Conservation (phyloP, 2,888 invertebrate genomes). For the Cyaniris semiargus region DNA sequence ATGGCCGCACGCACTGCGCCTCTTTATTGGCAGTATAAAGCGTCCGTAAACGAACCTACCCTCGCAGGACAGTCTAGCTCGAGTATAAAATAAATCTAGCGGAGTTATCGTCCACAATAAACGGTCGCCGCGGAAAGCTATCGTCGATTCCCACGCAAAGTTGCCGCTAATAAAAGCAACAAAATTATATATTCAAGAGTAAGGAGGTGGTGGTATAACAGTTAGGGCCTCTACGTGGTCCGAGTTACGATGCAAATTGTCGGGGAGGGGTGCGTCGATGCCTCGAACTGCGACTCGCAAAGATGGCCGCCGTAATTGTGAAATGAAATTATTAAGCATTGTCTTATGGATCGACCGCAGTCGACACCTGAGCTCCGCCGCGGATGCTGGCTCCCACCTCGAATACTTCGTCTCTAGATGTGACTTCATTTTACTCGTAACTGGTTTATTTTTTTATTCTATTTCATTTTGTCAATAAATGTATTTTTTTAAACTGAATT, state of each 20-base stretch:
- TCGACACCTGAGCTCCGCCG: conserved; percentile 76
- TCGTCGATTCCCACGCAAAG: conserved; percentile 79
- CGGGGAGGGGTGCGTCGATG: conserved; percentile 77
- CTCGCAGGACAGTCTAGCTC: conserved; percentile 64
- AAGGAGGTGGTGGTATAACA: conserved; percentile 77
- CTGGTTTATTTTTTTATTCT: background rate
- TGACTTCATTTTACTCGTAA: background rate
- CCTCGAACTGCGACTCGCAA: conserved; percentile 78
- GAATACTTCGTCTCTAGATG: background rate
- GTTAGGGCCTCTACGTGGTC: conserved; percentile 78
- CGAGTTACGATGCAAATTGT: conserved; percentile 81
- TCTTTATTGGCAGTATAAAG: conserved; percentile 75
- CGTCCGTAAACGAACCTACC: conserved; percentile 60
- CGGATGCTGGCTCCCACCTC: conserved; percentile 20
- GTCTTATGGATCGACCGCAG: conserved; percentile 80
- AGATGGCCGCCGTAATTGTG: conserved; percentile 79
- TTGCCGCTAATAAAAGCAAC: conserved; percentile 80
- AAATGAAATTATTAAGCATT: conserved; percentile 82
- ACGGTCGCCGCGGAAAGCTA: conserved; percentile 76
- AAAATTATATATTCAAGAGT: conserved; percentile 81
- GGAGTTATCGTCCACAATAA: conserved; percentile 76
- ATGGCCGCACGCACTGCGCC: conserved; percentile 67
- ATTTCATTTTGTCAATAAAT: background rate
- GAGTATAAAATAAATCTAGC: conserved; percentile 79
- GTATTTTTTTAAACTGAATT: background rate